Conservation (phyloP, 2,113 vertebrate species). For the Globicephala melas region DNA sequence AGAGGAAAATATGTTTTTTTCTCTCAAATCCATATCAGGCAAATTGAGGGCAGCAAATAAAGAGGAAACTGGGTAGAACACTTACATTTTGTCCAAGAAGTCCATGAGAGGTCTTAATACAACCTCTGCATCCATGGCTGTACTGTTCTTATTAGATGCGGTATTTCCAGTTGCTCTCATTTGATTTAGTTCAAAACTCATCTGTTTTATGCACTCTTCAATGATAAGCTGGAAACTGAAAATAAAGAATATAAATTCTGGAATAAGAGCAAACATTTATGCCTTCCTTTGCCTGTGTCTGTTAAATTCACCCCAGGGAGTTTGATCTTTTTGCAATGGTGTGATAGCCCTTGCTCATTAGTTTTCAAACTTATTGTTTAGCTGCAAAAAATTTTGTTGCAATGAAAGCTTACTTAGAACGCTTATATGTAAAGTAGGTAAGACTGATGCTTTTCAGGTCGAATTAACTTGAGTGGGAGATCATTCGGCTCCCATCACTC, state of each 20-base stretch:
- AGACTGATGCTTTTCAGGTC: not conserved
- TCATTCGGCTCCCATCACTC: not conserved
- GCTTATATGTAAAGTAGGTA: not conserved
- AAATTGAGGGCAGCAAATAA: not conserved
- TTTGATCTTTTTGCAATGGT: not conserved
- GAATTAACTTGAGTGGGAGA: not conserved
- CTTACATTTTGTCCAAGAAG: constrained; percentile 96
- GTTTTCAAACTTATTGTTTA: not conserved
- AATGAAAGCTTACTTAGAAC: not conserved
- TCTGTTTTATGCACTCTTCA: constrained; percentile 95
- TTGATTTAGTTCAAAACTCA: constrained; percentile 93
- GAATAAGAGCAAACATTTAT: not conserved
- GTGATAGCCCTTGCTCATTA: not conserved
- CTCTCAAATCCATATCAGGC: not conserved
- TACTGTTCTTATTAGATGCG: constrained; percentile 87
- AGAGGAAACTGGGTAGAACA: not conserved
- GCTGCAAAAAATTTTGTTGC: not conserved
- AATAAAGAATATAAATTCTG: constrained; percentile 23
- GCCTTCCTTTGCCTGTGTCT: not conserved
- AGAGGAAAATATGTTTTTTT: not conserved
- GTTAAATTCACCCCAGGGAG: not conserved
- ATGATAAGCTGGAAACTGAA: constrained; percentile 92
- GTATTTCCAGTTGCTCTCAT: constrained; percentile 88
- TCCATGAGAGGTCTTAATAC: constrained; percentile 96
- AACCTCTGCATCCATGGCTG: constrained; percentile 93